phyloP scores from a whole-genome alignment of 2,797 vertebrate genomes.

The Acanthopagrus latus region DNA sequence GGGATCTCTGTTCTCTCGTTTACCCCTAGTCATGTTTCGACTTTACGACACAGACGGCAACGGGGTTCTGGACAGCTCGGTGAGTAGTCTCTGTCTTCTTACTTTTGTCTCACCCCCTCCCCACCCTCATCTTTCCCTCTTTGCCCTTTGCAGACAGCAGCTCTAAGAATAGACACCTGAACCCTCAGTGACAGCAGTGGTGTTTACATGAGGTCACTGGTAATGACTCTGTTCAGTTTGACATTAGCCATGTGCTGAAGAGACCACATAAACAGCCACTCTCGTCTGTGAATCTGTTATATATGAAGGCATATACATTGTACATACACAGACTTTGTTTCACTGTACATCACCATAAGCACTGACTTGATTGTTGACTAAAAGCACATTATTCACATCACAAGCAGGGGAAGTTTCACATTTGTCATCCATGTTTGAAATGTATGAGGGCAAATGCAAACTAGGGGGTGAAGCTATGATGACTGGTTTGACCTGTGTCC shows the following conservation, averaged over 20 bases:
- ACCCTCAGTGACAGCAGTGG: background rate
- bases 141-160: conserved; percentile 2
- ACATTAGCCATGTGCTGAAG: conserved; percentile 9
- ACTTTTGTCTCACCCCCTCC: background rate
- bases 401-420: background rate
- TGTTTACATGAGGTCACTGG: conserved; percentile 56
- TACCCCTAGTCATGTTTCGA: conserved; percentile 93
- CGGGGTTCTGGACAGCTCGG: conserved; percentile 93
- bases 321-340: background rate
- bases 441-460: background rate
- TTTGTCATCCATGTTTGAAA: background rate
- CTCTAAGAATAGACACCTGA: conserved; percentile 51
- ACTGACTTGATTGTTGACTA: background rate
- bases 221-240: conserved; percentile 35
- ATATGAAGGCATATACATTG: background rate
- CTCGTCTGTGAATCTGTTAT: background rate
- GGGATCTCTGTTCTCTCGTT: conserved; percentile 64
- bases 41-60: conserved; percentile 96
- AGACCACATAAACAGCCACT: conserved; percentile 15
- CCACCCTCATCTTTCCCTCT: background rate
- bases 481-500: background rate
- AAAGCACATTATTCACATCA: background rate
- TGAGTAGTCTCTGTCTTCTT: conserved; percentile 81
- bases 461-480: background rate
- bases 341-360: background rate